Base-by-base conservation (phyloP, 2,113 vertebrate genomes). In the Sapajus apella region DNA sequence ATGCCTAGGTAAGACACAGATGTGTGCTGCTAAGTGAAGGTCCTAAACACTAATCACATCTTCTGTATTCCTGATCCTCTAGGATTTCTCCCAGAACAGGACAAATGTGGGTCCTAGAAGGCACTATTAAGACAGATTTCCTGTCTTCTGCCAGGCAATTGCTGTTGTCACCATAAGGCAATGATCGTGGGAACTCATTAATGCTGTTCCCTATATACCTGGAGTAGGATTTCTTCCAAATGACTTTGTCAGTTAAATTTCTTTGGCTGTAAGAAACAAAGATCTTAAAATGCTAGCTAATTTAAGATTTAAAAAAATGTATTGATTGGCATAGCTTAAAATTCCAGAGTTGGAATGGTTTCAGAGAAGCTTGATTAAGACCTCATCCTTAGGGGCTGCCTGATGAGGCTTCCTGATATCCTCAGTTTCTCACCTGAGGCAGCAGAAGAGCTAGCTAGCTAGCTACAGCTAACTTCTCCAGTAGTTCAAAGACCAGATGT, bases 191-290 rank as follows among this genome's bases (percentile, higher is more conserved):
- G 77, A 90, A 93, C 52, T 56, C 85, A 94, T 93, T 90, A 89
- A 93, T 93, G 32, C 64, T 94, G 8, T 90, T 92, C 20, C 45
- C 61, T 70, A 37, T 55, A 91, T 17, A 75, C 37, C 56, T 76
- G 70, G 23, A 64, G n/a, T 40, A 92, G 23, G 43, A 80, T 75
- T 84, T 90, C n/a, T 90, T 94, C 93, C 55, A 84, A 85, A 84
- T 6, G 7, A 79, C 55, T 91, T 85, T 89, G 66, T 81, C 90
- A 90, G 37, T 25, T 68, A 88, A 73, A 5, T 89, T 77, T 91
- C 82, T 89, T 83, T 88, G 73, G 27, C 77, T 64, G 40, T 8
- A 91, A 95, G 52, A 55, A 93, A 81, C 40, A 97, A 87, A 97
- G 91, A 47, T 5, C 80, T 64, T 64, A 64, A 64, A 92, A 73